Conservation (phyloP, 1,140 invertebrate genomes). For the Ptiloglossa arizonensis region DNA sequence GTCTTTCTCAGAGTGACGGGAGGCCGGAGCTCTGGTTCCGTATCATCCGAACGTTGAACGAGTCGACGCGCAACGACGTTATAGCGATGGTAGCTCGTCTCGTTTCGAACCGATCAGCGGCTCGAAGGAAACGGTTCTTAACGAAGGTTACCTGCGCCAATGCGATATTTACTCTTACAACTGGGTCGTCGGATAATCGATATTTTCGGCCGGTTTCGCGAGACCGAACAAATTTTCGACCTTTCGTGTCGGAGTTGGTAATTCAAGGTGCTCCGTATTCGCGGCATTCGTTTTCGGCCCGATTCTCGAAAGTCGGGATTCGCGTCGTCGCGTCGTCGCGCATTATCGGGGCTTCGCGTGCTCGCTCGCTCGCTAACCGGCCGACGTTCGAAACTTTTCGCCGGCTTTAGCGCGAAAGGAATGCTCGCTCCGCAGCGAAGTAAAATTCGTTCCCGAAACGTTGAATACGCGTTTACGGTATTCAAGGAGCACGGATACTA, state of each 20-base stretch:
- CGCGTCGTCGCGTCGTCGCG: constrained; percentile 14
- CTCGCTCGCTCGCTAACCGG: neutral
- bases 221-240: constrained; percentile 44
- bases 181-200: constrained; percentile 63
- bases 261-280: constrained; percentile 21
- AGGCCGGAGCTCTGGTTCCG: neutral
- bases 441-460: neutral
- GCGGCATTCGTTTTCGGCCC: constrained; percentile 13
- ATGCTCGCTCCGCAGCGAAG: neutral
- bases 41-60: neutral
- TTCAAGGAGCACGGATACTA: no score
- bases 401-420: constrained; percentile 1
- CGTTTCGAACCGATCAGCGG: constrained; percentile 32
- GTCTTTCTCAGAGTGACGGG: constrained; percentile 15
- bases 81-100: constrained; percentile 23
- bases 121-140: constrained; percentile 45
- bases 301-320: constrained; percentile 35
- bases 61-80: neutral
- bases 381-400: neutral
- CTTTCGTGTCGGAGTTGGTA: constrained; percentile 49
- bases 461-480: no score
- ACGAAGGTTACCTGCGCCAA: constrained; percentile 54
- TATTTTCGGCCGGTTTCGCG: constrained; percentile 46
- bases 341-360: neutral
- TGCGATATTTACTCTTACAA: constrained; percentile 43